Percentiles rank a stretch among this genome's conserved stretches.
These are phyloP conservation scores for Parascotia fuliginaria DNA, from an alignment of 2,888 invertebrate species.

Conservation along the genomic window DNA sequence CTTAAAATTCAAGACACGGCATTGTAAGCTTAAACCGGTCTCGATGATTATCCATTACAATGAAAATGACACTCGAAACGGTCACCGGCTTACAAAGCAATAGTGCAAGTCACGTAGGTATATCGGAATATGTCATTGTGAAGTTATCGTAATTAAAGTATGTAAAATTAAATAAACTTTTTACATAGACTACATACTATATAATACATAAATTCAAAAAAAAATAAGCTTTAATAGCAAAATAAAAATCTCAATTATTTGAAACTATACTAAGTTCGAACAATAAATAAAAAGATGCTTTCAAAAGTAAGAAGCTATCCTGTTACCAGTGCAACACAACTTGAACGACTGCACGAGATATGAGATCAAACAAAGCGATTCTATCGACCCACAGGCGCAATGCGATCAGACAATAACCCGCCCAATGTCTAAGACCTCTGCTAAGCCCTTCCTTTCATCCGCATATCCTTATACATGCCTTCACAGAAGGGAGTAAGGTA, in stretches of 20 bases:
- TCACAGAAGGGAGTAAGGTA: background rate
- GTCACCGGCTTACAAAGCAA: background rate
- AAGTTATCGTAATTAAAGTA: background rate
- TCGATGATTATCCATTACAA: background rate
- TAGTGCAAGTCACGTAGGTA: background rate
- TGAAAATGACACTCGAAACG: background rate
- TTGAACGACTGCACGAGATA: conserved; percentile 30
- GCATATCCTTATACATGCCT: background rate
- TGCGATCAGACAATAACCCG: conserved; percentile 46
- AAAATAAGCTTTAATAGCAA: too few relatives aligned
- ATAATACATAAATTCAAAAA: too few relatives aligned
- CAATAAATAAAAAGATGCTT: too few relatives aligned
- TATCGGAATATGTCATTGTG: background rate
- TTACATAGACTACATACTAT: too few relatives aligned
- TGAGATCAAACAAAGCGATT: conserved; percentile 55
- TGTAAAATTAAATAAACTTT: too few relatives aligned
- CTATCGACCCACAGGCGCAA: conserved; percentile 52
- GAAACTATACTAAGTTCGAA: too few relatives aligned
- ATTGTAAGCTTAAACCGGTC: background rate
- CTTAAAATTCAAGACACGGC: background rate
- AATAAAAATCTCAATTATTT: too few relatives aligned
- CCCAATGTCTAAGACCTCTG: conserved; percentile 29
- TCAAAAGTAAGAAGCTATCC: background rate
- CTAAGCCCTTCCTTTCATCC: background rate
- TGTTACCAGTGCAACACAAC: conserved; percentile 17